These are phyloP conservation scores for Gadus chalcogrammus DNA, from an alignment of 2,113 vertebrate genomes.

Conservation along the genomic window DNA sequence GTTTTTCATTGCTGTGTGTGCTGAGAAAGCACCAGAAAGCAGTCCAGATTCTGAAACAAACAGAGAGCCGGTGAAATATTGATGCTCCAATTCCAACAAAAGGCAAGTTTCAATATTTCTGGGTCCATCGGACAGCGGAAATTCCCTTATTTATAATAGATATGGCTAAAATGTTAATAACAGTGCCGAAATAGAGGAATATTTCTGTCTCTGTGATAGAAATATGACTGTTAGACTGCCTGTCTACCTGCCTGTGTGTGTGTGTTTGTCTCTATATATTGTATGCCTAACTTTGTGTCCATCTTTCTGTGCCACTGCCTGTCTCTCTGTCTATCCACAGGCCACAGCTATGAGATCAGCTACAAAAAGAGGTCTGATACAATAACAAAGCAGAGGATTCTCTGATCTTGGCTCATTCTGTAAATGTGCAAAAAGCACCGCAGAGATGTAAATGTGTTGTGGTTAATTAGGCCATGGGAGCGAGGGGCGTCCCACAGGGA, in stretches of 20 bases:
- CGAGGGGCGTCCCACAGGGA: slow-evolving; percentile 48
- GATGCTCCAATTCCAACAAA: slow-evolving; percentile 64
- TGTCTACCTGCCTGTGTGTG: neutral
- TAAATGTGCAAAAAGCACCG: slow-evolving; percentile 52
- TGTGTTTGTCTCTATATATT: slow-evolving; percentile 7
- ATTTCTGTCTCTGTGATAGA: slow-evolving; percentile 5
- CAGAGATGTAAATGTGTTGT: slow-evolving; percentile 57
- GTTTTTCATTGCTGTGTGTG: slow-evolving; percentile 24
- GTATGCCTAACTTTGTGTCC: no score
- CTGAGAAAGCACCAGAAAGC: slow-evolving; percentile 24
- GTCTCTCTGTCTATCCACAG: no score
- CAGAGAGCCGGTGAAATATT: slow-evolving; percentile 69
- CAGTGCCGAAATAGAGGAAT: slow-evolving; percentile 18
- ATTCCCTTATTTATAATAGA: slow-evolving; percentile 65
- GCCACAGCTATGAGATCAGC: no score
- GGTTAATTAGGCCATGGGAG: slow-evolving; percentile 63
- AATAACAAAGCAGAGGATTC: slow-evolving; percentile 39
- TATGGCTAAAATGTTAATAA: slow-evolving; percentile 63
- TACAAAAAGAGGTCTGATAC: slow-evolving; percentile 31
- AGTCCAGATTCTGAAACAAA: slow-evolving; percentile 49
- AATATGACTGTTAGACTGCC: slow-evolving; percentile 1
- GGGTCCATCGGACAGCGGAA: slow-evolving; percentile 46
- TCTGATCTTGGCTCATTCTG: slow-evolving; percentile 54
- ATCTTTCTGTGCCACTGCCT: slow-evolving; percentile 17
- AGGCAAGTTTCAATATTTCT: slow-evolving; percentile 60